phyloP scores from a whole-genome alignment of 2,888 invertebrate species.

The Acleris holmiana region DNA sequence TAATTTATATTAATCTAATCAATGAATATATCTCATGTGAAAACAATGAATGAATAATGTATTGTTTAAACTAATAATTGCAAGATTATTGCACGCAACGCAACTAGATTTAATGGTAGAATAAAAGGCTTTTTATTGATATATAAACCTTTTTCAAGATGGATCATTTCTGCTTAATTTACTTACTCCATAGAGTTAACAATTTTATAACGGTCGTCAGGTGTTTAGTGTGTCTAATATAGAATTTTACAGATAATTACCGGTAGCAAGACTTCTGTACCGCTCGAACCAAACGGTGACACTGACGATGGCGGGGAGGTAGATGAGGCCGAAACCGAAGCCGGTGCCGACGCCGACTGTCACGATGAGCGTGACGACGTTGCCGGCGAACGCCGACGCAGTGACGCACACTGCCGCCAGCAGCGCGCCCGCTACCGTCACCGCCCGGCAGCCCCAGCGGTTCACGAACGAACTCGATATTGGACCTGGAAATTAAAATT shows the following conservation, averaged over 20 bases:
- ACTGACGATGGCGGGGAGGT: slow-evolving; percentile 98
- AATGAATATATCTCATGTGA: too few species aligned
- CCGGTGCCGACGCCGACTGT: slow-evolving; percentile 98
- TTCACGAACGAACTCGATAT: slow-evolving; percentile 97
- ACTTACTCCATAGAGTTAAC: too few species aligned
- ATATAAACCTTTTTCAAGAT: too few species aligned
- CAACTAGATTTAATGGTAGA: too few species aligned
- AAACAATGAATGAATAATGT: too few species aligned
- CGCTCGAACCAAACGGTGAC: slow-evolving; percentile 99
- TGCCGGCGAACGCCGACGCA: slow-evolving; percentile 92
- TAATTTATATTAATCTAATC: too few species aligned
- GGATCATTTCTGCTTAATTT: too few species aligned
- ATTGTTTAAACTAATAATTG: too few species aligned
- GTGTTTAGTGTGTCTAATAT: too few species aligned
- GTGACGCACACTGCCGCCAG: slow-evolving; percentile 91
- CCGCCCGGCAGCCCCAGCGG: slow-evolving; percentile 95
- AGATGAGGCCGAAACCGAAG: slow-evolving; percentile 97
- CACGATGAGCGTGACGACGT: slow-evolving; percentile 92
- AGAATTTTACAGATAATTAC: slow-evolving; percentile 46
- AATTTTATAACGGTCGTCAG: too few species aligned
- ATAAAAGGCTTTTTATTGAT: too few species aligned
- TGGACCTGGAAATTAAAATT: slow-evolving; percentile 88
- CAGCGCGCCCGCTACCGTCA: slow-evolving; percentile 95
- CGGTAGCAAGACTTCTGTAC: slow-evolving; percentile 96
- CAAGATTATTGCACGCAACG: too few species aligned